These are phyloP conservation scores for Remorina albescens DNA, from an alignment of 2,797 vertebrate genomes.

Conservation along the genomic window DNA sequence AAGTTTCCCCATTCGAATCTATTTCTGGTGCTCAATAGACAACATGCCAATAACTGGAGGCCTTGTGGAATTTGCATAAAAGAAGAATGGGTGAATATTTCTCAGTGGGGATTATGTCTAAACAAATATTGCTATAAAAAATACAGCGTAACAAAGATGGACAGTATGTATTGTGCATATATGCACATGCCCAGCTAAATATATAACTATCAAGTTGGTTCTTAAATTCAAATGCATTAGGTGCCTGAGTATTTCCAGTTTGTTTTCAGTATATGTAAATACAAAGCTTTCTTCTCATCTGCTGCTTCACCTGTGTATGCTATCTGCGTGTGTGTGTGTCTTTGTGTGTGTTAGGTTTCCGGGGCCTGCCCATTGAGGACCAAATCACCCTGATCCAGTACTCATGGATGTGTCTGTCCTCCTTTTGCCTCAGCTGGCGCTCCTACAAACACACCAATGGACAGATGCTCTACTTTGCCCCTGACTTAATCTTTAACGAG, in stretches of 20 bases:
- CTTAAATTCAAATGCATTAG: conserved; percentile 23
- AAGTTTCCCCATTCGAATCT: conserved; percentile 68
- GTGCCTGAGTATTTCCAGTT: background rate
- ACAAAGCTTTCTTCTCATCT: conserved; percentile 9
- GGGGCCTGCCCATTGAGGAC: conserved; percentile 98
- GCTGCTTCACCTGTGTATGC: conserved; percentile 9
- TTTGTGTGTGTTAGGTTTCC: conserved; percentile 89
- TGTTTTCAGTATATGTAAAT: conserved; percentile 22
- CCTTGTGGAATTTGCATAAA: conserved; percentile 74
- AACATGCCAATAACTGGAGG: conserved; percentile 73
- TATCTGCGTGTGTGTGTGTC: conserved; percentile 41
- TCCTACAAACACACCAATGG: conserved; percentile 99
- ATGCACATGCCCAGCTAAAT: background rate
- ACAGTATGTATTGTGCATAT: background rate
- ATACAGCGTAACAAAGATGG: conserved; percentile 14
- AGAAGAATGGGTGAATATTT: conserved; percentile 69
- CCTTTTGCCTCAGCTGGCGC: conserved; percentile 99
- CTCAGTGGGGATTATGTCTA: conserved; percentile 66
- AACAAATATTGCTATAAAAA: conserved; percentile 64
- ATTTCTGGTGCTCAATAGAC: conserved; percentile 75
- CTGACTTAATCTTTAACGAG: conserved; percentile 99
- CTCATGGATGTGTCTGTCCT: conserved; percentile 99
- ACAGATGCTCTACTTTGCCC: conserved; percentile 99
- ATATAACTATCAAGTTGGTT: conserved; percentile 7
- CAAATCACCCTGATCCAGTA: conserved; percentile 99